phyloP scores from a whole-genome alignment of 2,888 invertebrate species.

The Lasioglossum pauxillum region DNA sequence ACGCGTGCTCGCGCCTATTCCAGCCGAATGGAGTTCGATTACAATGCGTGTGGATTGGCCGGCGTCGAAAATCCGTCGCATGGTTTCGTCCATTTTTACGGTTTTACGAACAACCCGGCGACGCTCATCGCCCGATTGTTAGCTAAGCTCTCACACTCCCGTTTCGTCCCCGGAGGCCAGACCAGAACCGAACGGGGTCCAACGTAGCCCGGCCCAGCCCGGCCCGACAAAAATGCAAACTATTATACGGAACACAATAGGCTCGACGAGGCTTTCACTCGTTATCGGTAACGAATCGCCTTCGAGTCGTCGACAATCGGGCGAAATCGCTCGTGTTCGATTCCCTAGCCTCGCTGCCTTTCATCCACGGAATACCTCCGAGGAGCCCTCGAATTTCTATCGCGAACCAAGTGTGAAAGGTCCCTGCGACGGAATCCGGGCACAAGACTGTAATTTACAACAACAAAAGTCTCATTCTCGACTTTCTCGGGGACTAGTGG shows the following conservation, averaged over 20 bases:
- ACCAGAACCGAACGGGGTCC: background rate
- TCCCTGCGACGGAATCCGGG: background rate
- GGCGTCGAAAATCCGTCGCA: constrained; percentile 27
- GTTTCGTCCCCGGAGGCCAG: background rate
- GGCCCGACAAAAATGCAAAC: constrained; percentile 49
- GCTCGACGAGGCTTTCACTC: constrained; percentile 67
- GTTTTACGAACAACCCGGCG: constrained; percentile 46
- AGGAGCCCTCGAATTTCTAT: constrained; percentile 59
- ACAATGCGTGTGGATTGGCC: constrained; percentile 31
- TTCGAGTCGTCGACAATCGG: constrained; percentile 59
- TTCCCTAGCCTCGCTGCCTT: constrained; percentile 34
- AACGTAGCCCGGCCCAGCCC: background rate
- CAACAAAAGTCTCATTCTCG: constrained; percentile 70
- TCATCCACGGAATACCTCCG: constrained; percentile 41
- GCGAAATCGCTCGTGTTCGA: constrained; percentile 60
- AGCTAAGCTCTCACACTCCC: constrained; percentile 31
- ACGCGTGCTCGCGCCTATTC: background rate
- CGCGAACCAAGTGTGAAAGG: constrained; percentile 35
- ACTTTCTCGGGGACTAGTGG: constrained; percentile 15
- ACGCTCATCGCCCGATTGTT: constrained; percentile 48
- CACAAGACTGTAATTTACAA: constrained; percentile 76
- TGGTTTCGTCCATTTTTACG: constrained; percentile 38
- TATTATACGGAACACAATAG: constrained; percentile 69
- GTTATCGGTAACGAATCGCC: constrained; percentile 72
- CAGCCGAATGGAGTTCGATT: constrained; percentile 11